phyloP scores from a whole-genome alignment of 2,888 invertebrate species.

The Dryobotodes eremita region DNA sequence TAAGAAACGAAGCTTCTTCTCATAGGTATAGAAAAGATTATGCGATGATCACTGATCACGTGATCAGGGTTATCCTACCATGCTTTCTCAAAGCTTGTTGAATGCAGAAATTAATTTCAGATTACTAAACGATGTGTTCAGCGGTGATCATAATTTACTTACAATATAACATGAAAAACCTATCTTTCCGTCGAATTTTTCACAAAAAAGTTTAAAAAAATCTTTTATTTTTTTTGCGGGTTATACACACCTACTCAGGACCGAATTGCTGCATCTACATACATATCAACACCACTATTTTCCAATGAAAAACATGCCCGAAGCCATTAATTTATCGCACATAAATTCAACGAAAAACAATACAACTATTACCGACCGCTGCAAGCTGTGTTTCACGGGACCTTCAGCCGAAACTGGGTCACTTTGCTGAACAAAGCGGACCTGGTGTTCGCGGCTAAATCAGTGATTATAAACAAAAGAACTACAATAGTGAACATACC shows the following conservation, averaged over 20 bases:
- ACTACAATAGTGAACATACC: constrained; percentile 15
- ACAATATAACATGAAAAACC: neutral
- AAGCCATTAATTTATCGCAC: constrained; percentile 7
- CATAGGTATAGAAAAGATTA: neutral
- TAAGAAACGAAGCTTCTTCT: neutral
- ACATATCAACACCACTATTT: neutral
- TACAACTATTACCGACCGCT: constrained; percentile 28
- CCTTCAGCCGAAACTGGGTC: constrained; percentile 60
- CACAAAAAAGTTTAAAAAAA: neutral
- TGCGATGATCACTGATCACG: neutral
- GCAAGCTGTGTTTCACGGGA: constrained; percentile 31
- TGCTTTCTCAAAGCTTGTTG: neutral
- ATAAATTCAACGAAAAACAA: constrained; percentile 26
- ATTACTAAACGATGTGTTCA: neutral
- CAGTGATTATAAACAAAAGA: constrained; percentile 51
- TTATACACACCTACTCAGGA: too few species aligned
- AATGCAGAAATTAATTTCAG: neutral
- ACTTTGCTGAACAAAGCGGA: constrained; percentile 11
- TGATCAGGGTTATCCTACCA: neutral
- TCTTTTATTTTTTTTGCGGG: neutral
- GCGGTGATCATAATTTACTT: neutral
- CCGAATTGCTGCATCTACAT: neutral
- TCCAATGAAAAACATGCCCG: neutral
- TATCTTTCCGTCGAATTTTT: neutral
- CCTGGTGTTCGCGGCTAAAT: constrained; percentile 29